Percentiles rank a stretch among this genome's conserved stretches.
These are phyloP conservation scores for Tiaroga cobitis DNA, from an alignment of 2,797 vertebrate genomes.

Conservation along the genomic window DNA sequence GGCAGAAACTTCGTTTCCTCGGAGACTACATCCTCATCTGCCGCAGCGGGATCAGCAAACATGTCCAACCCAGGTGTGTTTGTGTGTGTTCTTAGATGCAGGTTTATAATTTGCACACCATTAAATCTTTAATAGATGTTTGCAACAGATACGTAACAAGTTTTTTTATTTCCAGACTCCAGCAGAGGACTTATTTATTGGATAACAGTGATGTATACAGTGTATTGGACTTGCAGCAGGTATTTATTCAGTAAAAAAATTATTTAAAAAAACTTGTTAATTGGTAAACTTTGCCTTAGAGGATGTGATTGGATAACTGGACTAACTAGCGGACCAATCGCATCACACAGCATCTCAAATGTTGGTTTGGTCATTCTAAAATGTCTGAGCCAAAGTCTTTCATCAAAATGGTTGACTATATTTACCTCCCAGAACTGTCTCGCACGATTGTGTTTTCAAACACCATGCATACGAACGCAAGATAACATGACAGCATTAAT, in stretches of 20 bases:
- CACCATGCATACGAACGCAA: too few species aligned
- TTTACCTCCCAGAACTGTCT: too few species aligned
- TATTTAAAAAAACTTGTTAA: too few species aligned
- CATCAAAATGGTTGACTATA: too few species aligned
- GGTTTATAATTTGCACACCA: not conserved
- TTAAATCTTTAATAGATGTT: not conserved
- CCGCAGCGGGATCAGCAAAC: conserved; percentile 87
- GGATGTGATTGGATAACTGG: too few species aligned
- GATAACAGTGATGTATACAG: conserved; percentile 92
- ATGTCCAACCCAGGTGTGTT: conserved; percentile 73
- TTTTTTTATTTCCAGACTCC: conserved; percentile 77
- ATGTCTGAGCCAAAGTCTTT: too few species aligned
- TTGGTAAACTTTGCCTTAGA: too few species aligned
- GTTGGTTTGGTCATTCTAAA: too few species aligned
- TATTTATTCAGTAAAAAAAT: conserved; percentile 55
- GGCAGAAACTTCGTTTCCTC: conserved; percentile 87
- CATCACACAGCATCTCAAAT: too few species aligned
- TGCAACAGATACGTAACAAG: not conserved
- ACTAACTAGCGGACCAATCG: too few species aligned
- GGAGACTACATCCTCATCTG: conserved; percentile 92
- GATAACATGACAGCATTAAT: too few species aligned
- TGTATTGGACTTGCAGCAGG: conserved; percentile 87
- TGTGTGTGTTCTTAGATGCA: not conserved
- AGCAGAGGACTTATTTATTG: conserved; percentile 87
- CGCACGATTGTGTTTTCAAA: too few species aligned